Percentiles rank a stretch among this genome's conserved stretches.
phyloP scores from a whole-genome alignment of 2,888 invertebrate species.

The Lottia gigantea region DNA sequence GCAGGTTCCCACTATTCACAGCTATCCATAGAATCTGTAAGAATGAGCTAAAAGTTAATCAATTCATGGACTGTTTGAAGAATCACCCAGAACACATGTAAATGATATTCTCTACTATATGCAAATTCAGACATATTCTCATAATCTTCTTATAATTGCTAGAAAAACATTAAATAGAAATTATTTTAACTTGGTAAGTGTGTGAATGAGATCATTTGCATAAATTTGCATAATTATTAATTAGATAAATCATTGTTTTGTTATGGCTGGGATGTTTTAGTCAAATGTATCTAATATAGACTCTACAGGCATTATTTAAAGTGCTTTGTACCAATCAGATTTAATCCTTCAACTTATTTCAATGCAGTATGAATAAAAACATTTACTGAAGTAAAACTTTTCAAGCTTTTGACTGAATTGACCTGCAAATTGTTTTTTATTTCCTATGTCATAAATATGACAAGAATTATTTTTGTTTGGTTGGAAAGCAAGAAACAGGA shows the following conservation, averaged over 20 bases:
- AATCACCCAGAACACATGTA: slow-evolving; percentile 97
- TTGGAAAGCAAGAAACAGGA: no score
- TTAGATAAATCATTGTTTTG: background rate
- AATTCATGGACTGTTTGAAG: slow-evolving; percentile 91
- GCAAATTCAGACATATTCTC: slow-evolving; percentile 2
- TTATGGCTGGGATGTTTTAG: no score
- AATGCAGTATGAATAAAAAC: no score
- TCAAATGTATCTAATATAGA: no score
- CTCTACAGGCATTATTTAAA: no score
- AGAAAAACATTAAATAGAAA: background rate
- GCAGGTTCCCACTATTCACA: slow-evolving; percentile 94
- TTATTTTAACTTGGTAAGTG: background rate
- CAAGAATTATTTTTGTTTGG: no score
- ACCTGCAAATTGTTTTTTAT: no score
- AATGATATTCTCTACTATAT: slow-evolving; percentile 19
- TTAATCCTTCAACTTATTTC: no score
- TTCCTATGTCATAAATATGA: no score
- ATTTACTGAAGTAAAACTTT: no score
- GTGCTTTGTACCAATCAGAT: no score
- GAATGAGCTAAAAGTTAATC: slow-evolving; percentile 80
- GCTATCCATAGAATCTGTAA: slow-evolving; percentile 94
- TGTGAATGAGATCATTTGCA: slow-evolving; percentile 1
- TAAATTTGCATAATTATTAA: background rate
- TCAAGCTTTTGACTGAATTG: no score
- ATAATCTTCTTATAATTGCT: background rate